A percentile compares a stretch with the other conserved stretches of the same genome.
Evolutionary conservation across 2,888 invertebrate genomes (phyloP).

Genomic region (Tetranychus piercei): DNA sequence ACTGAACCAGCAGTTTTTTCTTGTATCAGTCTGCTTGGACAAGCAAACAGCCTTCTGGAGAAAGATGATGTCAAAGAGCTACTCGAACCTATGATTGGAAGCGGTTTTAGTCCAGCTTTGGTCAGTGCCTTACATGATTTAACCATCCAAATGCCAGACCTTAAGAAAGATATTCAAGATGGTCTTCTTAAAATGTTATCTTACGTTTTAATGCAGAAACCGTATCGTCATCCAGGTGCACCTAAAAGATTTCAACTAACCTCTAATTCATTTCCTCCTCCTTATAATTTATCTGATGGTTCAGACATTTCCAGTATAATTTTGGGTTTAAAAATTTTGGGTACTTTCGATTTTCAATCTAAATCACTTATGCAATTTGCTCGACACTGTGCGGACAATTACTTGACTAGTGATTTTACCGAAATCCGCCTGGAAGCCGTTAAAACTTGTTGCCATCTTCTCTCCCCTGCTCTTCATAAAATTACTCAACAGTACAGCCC

Average conservation of each 20-base stretch:
- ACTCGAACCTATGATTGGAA: constrained; percentile 74
- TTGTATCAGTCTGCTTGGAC: constrained; percentile 73
- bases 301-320: constrained; percentile 62
- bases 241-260: constrained; percentile 26
- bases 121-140: constrained; percentile 78
- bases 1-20: constrained; percentile 77
- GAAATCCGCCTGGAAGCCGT: constrained; percentile 86
- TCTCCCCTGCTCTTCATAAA: constrained; percentile 53
- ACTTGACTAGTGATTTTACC: constrained; percentile 69
- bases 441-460: constrained; percentile 68
- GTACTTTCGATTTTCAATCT: constrained; percentile 71
- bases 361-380: constrained; percentile 80
- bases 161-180: constrained; percentile 76
- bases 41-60: constrained; percentile 61
- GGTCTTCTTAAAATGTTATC: constrained; percentile 79
- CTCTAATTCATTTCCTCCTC: constrained; percentile 1
- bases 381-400: constrained; percentile 73
- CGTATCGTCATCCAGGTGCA: constrained; percentile 55
- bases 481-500: constrained; percentile 35
- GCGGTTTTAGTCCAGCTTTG: constrained; percentile 73
- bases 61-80: constrained; percentile 55
- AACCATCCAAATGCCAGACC: constrained; percentile 62
- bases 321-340: constrained; percentile 74
- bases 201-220: constrained; percentile 69
- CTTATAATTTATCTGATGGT: neutral